Evolutionary conservation across 2,113 vertebrate species (phyloP), one percentile per base, ranked within the genome.

Genomic region (Hemiscyllium ocellatum): DNA sequence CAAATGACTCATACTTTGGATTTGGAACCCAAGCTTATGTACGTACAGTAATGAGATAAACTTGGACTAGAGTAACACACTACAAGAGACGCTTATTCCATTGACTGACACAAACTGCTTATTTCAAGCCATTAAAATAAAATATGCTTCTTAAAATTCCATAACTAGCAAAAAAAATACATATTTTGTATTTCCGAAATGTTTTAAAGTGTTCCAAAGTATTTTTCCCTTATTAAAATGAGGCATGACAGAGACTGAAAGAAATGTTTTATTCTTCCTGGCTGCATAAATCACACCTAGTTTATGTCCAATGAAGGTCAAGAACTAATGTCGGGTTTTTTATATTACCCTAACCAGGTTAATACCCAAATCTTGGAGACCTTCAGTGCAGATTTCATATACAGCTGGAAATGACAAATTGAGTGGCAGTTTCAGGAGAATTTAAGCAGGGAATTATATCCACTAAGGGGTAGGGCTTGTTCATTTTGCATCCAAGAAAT

Each of bases 91-190:
- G 29, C 26, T 70, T 70, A 69, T 69, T 95, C 66, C 68, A 70
- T 70, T 47, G 68, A 95, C 68, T 72, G 68, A 70, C 66, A 72
- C 50, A 24, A 94, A 76, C 37, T 72, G 4, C 37, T 50, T 72
- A 52, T 26, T 52, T 33, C 72, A 95, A 95, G 52, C 69, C 94
- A 95, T 70, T 47, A 76, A 70, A 95, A 37, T 69, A 65, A 70
- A 47, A 72, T 70, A 22, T 94, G n/a, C 65, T 66, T 68, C 68
- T 70, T 95, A 72, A 95, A 95, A 95, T 72, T 95, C 66, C 69
- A 72, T n/a, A 72, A 50, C 22, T 52, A 72, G 47, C 42, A 76
- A 95, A 76, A 26, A 69, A 94, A 68, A 19, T 42, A 94, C 93
- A 95, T 13, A 52, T 3, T 95, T 95, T 72, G 50, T 50, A 72